Percentiles rank a stretch among this genome's conserved stretches.
Evolutionary conservation across 2,797 vertebrate species (phyloP).

Genomic region (Molossus molossus): DNA sequence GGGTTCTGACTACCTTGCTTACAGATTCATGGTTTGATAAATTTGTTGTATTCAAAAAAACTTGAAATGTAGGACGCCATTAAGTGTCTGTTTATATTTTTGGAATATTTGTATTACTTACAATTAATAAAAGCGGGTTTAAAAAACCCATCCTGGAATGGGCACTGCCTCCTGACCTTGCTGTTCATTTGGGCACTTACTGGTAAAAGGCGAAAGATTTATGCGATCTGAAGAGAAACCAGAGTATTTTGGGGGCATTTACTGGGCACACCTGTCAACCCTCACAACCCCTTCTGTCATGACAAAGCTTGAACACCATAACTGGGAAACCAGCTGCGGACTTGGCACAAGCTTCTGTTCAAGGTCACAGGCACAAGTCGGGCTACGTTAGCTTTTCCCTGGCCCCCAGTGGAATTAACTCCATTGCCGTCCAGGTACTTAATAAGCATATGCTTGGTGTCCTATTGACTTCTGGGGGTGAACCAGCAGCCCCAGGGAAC

Average conservation of each 20-base stretch:
- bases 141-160: slow-evolving; percentile 71
- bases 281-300: fast-evolving
- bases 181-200: not conserved
- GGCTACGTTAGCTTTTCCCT: not conserved
- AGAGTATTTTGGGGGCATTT: not conserved
- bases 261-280: not conserved
- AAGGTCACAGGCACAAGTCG: not conserved
- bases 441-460: not conserved
- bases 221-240: too few species aligned
- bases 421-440: not conserved
- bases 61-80: slow-evolving; percentile 87
- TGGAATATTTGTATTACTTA: slow-evolving; percentile 89
- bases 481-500: not conserved
- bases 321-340: not conserved
- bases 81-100: slow-evolving; percentile 89
- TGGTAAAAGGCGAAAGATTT: too few species aligned
- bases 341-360: not conserved
- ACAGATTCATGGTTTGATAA: slow-evolving; percentile 83
- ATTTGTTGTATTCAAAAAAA: slow-evolving; percentile 87
- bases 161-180: not conserved
- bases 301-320: not conserved
- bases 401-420: not conserved
- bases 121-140: slow-evolving; percentile 85
- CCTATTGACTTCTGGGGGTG: not conserved
- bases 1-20: slow-evolving; percentile 81